These are phyloP conservation scores for Tyto alba DNA, from an alignment of 2,113 vertebrate species.

Conservation along the genomic window DNA sequence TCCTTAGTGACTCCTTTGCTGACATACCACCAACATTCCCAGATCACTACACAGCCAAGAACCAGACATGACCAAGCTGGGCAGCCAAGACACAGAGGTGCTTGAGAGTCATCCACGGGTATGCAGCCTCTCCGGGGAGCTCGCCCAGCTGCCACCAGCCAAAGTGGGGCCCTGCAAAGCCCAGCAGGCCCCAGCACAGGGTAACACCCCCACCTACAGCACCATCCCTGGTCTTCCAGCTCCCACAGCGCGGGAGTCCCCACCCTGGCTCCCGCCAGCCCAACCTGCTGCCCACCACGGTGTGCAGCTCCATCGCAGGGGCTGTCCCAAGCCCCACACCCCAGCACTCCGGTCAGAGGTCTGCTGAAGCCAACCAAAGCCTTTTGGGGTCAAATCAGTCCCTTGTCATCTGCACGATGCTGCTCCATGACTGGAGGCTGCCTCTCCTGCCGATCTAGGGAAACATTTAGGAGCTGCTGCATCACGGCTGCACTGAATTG, in stretches of 20 bases:
- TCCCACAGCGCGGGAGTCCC: neutral
- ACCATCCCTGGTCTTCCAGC: neutral
- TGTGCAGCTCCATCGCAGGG: neutral
- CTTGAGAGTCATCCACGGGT: neutral
- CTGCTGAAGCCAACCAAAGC: neutral
- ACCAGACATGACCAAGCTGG: neutral
- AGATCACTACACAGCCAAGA: neutral
- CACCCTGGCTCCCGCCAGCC: neutral
- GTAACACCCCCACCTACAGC: neutral
- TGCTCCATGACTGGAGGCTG: neutral
- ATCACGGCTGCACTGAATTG: neutral
- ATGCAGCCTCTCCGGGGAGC: neutral
- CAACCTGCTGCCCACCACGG: neutral
- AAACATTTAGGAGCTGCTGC: neutral
- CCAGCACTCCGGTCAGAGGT: accelerated
- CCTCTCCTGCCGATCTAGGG: neutral
- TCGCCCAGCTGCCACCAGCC: neutral
- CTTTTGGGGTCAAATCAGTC: neutral
- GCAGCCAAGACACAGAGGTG: neutral
- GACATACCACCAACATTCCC: neutral
- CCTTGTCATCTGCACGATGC: neutral
- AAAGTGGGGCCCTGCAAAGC: neutral
- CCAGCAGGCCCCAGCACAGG: neutral
- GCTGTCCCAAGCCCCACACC: accelerated
- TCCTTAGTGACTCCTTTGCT: neutral